Evolutionary conservation across 1,140 invertebrate genomes (phyloP), one percentile per base, ranked within the genome.

Genomic region (Drosophila nannoptera): DNA sequence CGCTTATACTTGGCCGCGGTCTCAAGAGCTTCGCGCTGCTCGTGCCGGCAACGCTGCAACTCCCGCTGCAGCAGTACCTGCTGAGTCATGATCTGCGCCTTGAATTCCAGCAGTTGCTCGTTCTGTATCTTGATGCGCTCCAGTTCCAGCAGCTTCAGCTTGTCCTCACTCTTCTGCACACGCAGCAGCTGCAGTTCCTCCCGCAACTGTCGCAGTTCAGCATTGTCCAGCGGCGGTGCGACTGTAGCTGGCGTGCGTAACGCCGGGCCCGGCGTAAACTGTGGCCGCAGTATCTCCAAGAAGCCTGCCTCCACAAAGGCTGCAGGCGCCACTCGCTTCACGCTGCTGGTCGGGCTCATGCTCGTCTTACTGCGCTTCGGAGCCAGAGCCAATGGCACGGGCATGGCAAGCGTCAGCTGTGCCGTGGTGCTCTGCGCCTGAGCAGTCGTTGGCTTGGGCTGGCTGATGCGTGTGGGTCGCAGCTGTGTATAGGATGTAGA

Each of bases 131-230:
- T 94, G 2, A 95, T 91, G 77, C 97, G 94, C 82, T 99, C 97
- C 90, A 94, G 93, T 70, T 99, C 97, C 70, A 97, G 94, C 43
- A 98, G 90, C 86, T 94, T 96, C 64, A 96, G 94, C 62, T 96
- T 94, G 86, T 98, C 97, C 77, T 97, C 96, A 33, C 93, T 91
- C 56, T 97, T 91, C 76, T 97, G 96, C 0, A 94, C 91, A 88
- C 94, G 95, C 11, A 99, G 77, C 4, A 97, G 95, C 75, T 99
- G 97, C 50, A 99, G 91, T 90, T 99, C 98, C 90, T 99, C 97
- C 61, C 92, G 94, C 0, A 98, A 90, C 66, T 94, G 92, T 12
- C 94, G 91, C 82, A 96, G 94, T 38, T 95, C 87, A 3, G 92
- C 92, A 54, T 95, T 89, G 90, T 94, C 95, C 65, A 68, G 14